A percentile compares a stretch with the other conserved stretches of the same genome.
These are phyloP conservation scores for Chrysopa pallens DNA, from an alignment of 1,140 invertebrate species.

Conservation along the genomic window DNA sequence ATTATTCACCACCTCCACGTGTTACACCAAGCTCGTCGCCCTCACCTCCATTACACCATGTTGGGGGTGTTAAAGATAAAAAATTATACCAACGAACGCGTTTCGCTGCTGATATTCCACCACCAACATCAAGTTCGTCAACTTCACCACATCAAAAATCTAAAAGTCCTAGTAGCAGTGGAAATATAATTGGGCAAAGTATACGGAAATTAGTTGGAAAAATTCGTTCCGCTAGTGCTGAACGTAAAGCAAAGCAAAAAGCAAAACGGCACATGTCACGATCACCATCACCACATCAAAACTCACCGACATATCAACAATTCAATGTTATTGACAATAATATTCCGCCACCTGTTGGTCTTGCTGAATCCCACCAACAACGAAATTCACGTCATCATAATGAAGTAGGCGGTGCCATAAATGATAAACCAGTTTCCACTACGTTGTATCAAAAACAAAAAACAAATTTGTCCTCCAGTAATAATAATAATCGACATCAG, in stretches of 20 bases:
- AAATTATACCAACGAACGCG: constrained; percentile 45
- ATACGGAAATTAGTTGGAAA: constrained; percentile 60
- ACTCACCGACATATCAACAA: constrained; percentile 29
- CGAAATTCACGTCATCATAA: constrained; percentile 8
- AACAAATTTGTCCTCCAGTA: too few relatives aligned
- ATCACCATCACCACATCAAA: constrained; percentile 27
- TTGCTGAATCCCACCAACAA: constrained; percentile 9
- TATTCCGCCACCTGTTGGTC: constrained; percentile 24
- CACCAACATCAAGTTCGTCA: constrained; percentile 23
- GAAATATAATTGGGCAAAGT: constrained; percentile 35
- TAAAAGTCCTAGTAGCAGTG: constrained; percentile 11
- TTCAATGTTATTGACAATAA: constrained; percentile 38
- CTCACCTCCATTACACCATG: constrained; percentile 28
- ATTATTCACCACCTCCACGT: constrained; percentile 44
- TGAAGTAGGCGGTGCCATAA: constrained; percentile 8
- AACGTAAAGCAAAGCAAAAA: constrained; percentile 39
- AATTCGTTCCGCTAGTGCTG: constrained; percentile 51
- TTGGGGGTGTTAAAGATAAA: constrained; percentile 24
- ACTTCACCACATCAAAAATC: constrained; percentile 23
- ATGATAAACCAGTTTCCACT: background rate
- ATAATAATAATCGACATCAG: background rate
- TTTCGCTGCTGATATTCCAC: constrained; percentile 36
- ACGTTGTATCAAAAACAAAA: constrained; percentile 2
- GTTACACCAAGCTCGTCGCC: constrained; percentile 27
- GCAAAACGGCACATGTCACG: constrained; percentile 23